Evolutionary conservation across 1,140 invertebrate genomes (phyloP), one percentile per base, ranked within the genome.

Genomic region (Drosophila biarmipes): DNA sequence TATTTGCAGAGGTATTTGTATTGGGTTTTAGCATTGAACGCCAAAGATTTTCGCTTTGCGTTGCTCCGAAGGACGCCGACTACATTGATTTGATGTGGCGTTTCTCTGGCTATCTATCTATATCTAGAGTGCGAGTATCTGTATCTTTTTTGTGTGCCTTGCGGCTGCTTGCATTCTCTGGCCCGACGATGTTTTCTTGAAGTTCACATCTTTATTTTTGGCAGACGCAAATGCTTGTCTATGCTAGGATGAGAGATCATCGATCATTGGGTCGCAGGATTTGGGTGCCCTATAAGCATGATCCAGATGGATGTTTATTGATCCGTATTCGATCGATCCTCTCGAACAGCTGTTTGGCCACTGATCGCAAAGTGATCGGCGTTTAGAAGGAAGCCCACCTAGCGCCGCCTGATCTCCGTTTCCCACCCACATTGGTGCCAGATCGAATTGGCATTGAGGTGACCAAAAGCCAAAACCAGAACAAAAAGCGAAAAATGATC

Each of bases 381-480:
- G 58, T 29, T 74, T 14, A 38, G 59, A 57, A 38, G 53, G 48
- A 75, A 75, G 37, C 21, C 51, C 51, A 38, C 59, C 38, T 54
- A 29, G 54, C 38, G 40, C 45, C 40, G 31, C 37, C 66, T 51
- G 24, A 68, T 54, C 48, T 45, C 31, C 21, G 10, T 17, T 21
- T 54, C 63, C 42, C 71, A 61, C 48, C 48, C 48, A 51, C 48
- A 51, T 51, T 34, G 61, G 57, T 82, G 75, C 56, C 63, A 87
- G 72, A 89, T 87, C 79, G 73, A 89, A 87, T 87, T 87, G 84
- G 84, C 84, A 87, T 87, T 87, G 84, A 87, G 82, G 52, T 73
- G 78, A 76, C 77, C 73, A 80, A 84, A 84, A 84, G 73, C 73
- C 71, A 82, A 82, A 78, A 78, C 64, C 49, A 76, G 77, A 82